Base-by-base conservation (phyloP, 2,797 vertebrate species). In the Orestias chungarensis region DNA sequence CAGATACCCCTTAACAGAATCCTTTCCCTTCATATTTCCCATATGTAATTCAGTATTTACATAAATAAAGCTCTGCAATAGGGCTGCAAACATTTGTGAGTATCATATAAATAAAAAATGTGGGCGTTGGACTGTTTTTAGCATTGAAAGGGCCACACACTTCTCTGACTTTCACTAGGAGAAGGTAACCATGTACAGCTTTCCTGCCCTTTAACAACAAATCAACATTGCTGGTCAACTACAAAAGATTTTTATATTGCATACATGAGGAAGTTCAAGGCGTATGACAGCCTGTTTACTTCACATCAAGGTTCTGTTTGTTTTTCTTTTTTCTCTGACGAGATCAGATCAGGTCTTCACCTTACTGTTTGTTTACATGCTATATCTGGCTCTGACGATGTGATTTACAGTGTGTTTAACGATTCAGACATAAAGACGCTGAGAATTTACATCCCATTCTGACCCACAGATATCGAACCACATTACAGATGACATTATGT, bases 391-490 rank as follows among this genome's bases (percentile, higher is more conserved):
- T n/a, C 66, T 78, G 76, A 81, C 83, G 72, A 33, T 44, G 38
- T 71, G 82, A 87, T 88, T 85, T 84, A 85, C 66, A 35, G 47
- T 23, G 65, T 57, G 57, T 67, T 74, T 71, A 64, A 80, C 47
- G 64, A 68, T 59, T 23, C 18, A 27, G 57, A 72, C 61, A 70
- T 79, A 73, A 81, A 82, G 74, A 68, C 35, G n/a, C 35, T 14
- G 7, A 64, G 44, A 31, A 35, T 35, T 31, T 4, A 38, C 9
- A 38, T 38, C 38, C 4, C 9, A 38, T 38, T 15, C 38, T 40
- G 10, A 62, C 12, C 23, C 35, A 25, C 59, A 62, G 11, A 25
- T 59, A 35, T 25, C 59, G 25, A 7, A 62, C 40, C 12, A 42
- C 23, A 15, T 15, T n/a, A n/a, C 23, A 11, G 23, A 3, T 14